These are phyloP conservation scores for Temnothorax nylanderi DNA, from an alignment of 1,140 invertebrate genomes.

Conservation along the genomic window DNA sequence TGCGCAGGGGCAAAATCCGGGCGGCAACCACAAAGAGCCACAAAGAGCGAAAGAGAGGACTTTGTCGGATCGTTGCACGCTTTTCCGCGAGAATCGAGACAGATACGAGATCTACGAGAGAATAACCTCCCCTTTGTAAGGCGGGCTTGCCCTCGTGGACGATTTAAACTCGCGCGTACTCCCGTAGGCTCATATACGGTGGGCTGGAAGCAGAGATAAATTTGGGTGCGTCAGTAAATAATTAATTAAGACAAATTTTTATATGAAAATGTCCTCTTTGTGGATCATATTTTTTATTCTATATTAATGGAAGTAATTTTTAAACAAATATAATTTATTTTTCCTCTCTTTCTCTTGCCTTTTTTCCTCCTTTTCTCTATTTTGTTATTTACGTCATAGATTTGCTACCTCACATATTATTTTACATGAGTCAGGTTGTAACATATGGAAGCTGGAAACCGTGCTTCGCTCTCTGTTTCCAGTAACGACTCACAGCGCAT, in stretches of 20 bases:
- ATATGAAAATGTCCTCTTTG: neutral
- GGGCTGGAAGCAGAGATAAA: neutral
- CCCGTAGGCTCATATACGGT: constrained; percentile 39
- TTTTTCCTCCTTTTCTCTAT: neutral
- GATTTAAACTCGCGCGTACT: constrained; percentile 67
- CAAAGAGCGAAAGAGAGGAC: constrained; percentile 68
- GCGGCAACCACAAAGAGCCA: constrained; percentile 64
- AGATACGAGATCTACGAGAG: constrained; percentile 75
- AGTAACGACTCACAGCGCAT: neutral
- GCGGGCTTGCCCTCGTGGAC: constrained; percentile 37
- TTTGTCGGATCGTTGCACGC: constrained; percentile 76
- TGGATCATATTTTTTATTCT: neutral
- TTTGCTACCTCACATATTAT: neutral
- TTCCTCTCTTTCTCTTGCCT: neutral
- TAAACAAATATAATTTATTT: neutral
- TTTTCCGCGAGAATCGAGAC: constrained; percentile 73
- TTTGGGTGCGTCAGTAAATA: neutral
- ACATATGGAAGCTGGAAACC: neutral
- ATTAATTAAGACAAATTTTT: neutral
- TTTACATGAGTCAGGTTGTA: neutral
- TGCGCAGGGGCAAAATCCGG: constrained; percentile 21
- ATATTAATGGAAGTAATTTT: neutral
- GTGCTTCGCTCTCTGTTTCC: neutral
- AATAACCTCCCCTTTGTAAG: constrained; percentile 71
- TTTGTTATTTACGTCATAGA: neutral